Evolutionary conservation across 1,140 invertebrate species (phyloP).

Genomic region (Lepidotrigona ventralis): DNA sequence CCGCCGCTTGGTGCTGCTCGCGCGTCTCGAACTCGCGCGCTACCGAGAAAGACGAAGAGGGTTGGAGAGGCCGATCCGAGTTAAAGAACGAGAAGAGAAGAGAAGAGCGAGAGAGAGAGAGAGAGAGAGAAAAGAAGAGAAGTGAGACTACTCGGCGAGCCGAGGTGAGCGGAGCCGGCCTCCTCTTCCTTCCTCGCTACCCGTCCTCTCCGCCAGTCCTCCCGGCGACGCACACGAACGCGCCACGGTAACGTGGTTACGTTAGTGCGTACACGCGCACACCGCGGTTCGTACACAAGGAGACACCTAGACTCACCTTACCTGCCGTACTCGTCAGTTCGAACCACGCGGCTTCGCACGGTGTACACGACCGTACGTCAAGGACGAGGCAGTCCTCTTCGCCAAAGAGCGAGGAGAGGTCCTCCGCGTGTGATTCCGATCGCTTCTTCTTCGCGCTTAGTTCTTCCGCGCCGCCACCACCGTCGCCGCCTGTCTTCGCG

Average conservation of each 20-base stretch:
- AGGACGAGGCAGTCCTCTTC: conserved; percentile 65
- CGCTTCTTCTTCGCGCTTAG: not conserved
- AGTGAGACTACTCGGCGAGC: conserved; percentile 31
- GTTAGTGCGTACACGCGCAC: conserved; percentile 46
- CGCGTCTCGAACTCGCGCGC: conserved; percentile 19
- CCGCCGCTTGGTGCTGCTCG: conserved; percentile 21
- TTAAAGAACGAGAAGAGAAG: not conserved
- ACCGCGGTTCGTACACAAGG: conserved; percentile 40
- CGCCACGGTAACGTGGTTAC: conserved; percentile 42
- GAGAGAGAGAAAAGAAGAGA: conserved; percentile 35
- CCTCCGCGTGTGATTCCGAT: conserved; percentile 22
- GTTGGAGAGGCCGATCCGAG: not conserved
- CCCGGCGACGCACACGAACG: conserved; percentile 48
- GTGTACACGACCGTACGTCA: conserved; percentile 76
- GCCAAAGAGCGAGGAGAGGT: conserved; percentile 36
- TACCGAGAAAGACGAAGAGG: conserved; percentile 2
- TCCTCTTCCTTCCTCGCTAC: conserved; percentile 61
- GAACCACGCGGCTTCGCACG: conserved; percentile 78
- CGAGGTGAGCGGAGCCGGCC: conserved; percentile 46
- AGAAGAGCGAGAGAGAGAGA: not conserved
- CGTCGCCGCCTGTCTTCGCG: not conserved
- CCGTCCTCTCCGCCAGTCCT: conserved; percentile 51
- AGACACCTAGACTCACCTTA: conserved; percentile 73
- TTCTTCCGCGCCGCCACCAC: not conserved
- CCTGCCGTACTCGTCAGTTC: conserved; percentile 74